Evolutionary conservation across 2,113 vertebrate genomes (phyloP), one percentile per base, ranked within the genome.

Genomic region (Melanerpes formicivorus): DNA sequence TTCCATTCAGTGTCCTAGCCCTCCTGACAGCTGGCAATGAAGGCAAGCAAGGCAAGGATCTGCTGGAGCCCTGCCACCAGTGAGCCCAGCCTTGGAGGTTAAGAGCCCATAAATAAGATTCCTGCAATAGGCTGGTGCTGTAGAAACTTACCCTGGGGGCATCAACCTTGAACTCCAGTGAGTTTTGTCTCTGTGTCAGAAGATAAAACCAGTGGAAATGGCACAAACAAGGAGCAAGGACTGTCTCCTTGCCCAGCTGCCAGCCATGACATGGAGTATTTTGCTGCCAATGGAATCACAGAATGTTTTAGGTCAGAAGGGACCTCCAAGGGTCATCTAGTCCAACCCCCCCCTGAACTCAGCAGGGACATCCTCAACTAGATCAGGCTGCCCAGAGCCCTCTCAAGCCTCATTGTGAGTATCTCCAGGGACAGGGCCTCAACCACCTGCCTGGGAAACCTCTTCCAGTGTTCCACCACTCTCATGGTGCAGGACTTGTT

Each of bases 251-350:
- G 37, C 18, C 16, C 23, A 40, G 26, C 18, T 56, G 26, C 26
- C 4, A 3, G 37, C 10, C 22, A n/a, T 5, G 2, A 11, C 1
- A 1, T 2, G 16, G 55, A 66, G 8, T 14, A 3, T 37, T 80
- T 74, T 44, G 7, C 9, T 42, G 48, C 11, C 25, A 80, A 80
- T 42, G 18, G 3, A 2, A 44, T 44, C 42, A 83, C 42, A 52
- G 50, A 52, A 52, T 13, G 22, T 21, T 52, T 52, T 52, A 52
- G 50, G 50, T 52, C 50, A 52, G 50, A 52, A 23, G 50, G 22
- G 22, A 52, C 50, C 22, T 52, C 50, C 22, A 25, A 52, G 23
- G 50, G 6, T 52, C 22, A 52, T 25, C 50, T 12, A 52, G 22
- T 25, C 50, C 22, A 52, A 52, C 10, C 22, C 50, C 50, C 50